These are phyloP conservation scores for Drosophila neocordata DNA, from an alignment of 1,140 invertebrate genomes.

Conservation along the genomic window DNA sequence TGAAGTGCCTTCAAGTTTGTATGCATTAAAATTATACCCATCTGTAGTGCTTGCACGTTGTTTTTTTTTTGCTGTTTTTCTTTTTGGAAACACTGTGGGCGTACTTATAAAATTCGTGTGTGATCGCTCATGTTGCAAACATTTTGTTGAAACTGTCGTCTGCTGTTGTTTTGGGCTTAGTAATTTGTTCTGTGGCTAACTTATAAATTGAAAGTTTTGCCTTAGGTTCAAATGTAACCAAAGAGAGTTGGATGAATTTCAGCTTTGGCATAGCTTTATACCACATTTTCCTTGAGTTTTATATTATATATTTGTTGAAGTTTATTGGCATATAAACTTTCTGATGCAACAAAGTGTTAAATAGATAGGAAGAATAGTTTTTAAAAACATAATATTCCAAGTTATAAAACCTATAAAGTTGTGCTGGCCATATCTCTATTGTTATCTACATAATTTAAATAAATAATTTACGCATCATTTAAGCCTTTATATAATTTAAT, in stretches of 20 bases:
- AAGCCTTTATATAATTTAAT: slow-evolving; percentile 7
- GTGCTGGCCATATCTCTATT: no score
- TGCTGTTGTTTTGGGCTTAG: slow-evolving; percentile 20
- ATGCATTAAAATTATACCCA: slow-evolving; percentile 47
- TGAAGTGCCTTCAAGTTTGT: slow-evolving; percentile 59
- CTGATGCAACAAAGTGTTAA: no score
- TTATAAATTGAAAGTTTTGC: slow-evolving; percentile 18
- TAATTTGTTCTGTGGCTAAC: slow-evolving; percentile 41
- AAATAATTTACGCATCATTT: not conserved
- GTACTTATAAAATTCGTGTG: not conserved
- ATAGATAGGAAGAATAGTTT: no score
- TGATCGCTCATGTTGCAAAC: slow-evolving; percentile 37
- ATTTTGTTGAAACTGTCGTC: slow-evolving; percentile 45
- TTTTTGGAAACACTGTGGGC: not conserved
- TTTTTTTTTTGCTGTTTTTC: no score
- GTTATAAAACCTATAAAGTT: no score
- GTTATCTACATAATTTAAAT: not conserved
- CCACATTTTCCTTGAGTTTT: not conserved
- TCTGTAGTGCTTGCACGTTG: slow-evolving; percentile 17
- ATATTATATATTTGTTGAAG: not conserved
- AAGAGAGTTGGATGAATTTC: not conserved
- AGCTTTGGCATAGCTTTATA: not conserved
- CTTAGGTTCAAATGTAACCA: slow-evolving; percentile 2
- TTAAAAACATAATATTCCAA: no score
- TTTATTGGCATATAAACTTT: no score